Base-by-base conservation (phyloP, 2,888 invertebrate genomes). In the Tinea trinotella region DNA sequence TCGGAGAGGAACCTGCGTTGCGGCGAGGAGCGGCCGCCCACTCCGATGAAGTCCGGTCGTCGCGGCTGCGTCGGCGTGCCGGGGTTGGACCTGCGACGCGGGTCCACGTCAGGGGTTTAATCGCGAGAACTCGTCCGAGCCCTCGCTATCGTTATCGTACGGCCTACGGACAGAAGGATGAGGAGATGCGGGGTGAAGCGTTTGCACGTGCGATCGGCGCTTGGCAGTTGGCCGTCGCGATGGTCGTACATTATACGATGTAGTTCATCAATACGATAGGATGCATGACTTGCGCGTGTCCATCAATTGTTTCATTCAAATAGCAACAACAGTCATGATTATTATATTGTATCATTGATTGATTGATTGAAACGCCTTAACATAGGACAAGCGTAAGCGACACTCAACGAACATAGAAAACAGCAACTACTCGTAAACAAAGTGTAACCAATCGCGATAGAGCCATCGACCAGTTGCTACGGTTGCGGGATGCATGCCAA, bases 1-100 rank as follows among this genome's bases (percentile, higher is more conserved):
- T 96, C 91, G 61, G 93, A 92, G 70, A 95, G 89, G 77, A 94
- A 94, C 58, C 93, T 89, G 13, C 92, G 87, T 78, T 93, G 93
- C 56, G 93, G 92, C 62, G 91, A 91, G 59, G 88, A 88, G 59
- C 90, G 84, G 65, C 62, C 61, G 59, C 66, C 66, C 62, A 94
- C 93, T 65, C 93, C 91, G 74, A 95, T 94, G 86, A 95, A 95
- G 85, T 95, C 95, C 56, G 95, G 95, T 63, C 95, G 90, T 69
- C 94, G 90, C 64, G 94, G 93, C 88, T 94, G 94, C 68, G 95
- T 95, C 67, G 96, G 96, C 69, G 95, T 95, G 74, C 95, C 94
- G 66, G 95, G 96, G 87, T 95, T 95, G 65, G 95, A 95, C 91
- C 95, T 95, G 90, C 80, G 87, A 74, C 74, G 76, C 73, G 74